Conservation (phyloP, 1,140 invertebrate species). For the Drosophila funebris region DNA sequence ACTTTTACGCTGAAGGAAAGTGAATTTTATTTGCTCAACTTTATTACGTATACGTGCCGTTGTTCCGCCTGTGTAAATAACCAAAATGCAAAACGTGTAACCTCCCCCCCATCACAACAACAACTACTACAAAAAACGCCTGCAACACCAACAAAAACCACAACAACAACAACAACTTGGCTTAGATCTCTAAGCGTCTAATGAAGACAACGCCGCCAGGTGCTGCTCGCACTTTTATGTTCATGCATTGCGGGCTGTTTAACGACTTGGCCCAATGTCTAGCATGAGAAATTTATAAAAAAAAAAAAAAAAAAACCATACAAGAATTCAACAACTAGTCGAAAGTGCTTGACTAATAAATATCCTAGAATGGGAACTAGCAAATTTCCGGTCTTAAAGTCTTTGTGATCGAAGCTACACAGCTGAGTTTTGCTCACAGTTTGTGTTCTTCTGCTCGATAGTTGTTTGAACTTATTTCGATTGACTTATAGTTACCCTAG, state of each 20-base stretch:
- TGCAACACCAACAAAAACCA: not conserved
- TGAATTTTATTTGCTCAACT: constrained; percentile 82
- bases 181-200: constrained; percentile 57
- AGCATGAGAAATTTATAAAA: constrained; percentile 63
- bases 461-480: too few relatives aligned
- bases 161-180: not conserved
- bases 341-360: not conserved
- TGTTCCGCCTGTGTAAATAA: constrained; percentile 77
- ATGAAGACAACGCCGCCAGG: constrained; percentile 70
- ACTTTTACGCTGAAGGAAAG: constrained; percentile 77
- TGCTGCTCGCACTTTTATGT: constrained; percentile 73
- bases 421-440: too few relatives aligned
- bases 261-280: constrained; percentile 61
- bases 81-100: constrained; percentile 79
- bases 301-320: constrained; percentile 44
- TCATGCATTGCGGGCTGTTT: constrained; percentile 67
- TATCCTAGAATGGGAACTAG: not conserved
- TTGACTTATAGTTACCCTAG: not conserved
- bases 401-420: too few relatives aligned
- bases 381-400: not conserved
- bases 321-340: not conserved
- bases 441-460: too few relatives aligned
- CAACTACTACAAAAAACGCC: not conserved
- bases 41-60: constrained; percentile 81
- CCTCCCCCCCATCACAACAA: not conserved